phyloP scores from a whole-genome alignment of 1,140 invertebrate species.

The Drosophila paulistorum region DNA sequence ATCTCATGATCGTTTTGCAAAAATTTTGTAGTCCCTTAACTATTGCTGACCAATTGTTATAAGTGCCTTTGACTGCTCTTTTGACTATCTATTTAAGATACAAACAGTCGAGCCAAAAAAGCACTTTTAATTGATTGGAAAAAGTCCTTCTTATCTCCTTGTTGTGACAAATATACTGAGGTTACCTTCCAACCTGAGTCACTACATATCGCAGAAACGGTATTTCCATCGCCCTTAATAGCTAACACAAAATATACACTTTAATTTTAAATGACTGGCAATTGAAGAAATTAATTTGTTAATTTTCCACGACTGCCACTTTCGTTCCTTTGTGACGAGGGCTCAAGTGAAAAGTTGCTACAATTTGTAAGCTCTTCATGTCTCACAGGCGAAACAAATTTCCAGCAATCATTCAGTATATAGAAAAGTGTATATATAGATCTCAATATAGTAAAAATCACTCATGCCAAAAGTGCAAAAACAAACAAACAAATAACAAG shows the following conservation, averaged over 20 bases:
- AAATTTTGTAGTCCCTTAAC: no score
- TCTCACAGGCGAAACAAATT: conserved; percentile 52
- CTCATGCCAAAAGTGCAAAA: conserved; percentile 77
- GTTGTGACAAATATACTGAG: no score
- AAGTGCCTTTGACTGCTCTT: no score
- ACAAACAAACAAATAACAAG: conserved; percentile 55
- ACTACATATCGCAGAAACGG: no score
- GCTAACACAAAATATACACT: background rate
- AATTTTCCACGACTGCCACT: background rate
- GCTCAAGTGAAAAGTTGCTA: conserved; percentile 64
- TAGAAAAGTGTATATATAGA: conserved; percentile 29
- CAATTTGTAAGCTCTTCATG: conserved; percentile 67
- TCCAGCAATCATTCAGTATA: conserved; percentile 60
- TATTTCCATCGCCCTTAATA: no score
- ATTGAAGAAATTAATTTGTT: conserved; percentile 8
- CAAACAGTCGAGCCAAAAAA: no score
- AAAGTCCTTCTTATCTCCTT: no score
- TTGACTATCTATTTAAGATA: no score
- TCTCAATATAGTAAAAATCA: conserved; percentile 61
- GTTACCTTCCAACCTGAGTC: no score
- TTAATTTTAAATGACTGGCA: conserved; percentile 18
- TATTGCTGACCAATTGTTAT: no score
- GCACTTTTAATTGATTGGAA: no score
- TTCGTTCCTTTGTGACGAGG: conserved; percentile 24
- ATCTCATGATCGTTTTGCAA: no score